Evolutionary conservation across 1,140 invertebrate species (phyloP).

Genomic region (Monomorium pharaonis): DNA sequence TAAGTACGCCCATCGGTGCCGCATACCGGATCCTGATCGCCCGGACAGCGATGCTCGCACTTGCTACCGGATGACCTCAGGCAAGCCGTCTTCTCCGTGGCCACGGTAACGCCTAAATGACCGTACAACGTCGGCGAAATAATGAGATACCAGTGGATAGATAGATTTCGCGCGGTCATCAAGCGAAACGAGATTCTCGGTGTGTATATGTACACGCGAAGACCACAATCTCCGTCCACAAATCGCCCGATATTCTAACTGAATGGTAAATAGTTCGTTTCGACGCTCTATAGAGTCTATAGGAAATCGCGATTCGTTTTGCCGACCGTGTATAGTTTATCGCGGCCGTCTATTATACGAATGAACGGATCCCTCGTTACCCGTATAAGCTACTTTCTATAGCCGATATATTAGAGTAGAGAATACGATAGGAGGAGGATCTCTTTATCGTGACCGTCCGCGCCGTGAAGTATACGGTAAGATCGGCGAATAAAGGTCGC

Average conservation of each 20-base stretch:
- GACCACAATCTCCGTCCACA: constrained; percentile 4
- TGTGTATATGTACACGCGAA: neutral
- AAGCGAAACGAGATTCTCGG: constrained; percentile 24
- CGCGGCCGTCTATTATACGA: constrained; percentile 27
- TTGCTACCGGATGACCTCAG: constrained; percentile 90
- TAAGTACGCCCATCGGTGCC: constrained; percentile 96
- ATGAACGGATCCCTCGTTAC: constrained; percentile 51
- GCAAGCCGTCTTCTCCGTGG: constrained; percentile 88
- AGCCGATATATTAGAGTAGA: neutral
- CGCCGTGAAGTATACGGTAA: constrained; percentile 5
- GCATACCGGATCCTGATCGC: constrained; percentile 94
- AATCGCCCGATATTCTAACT: neutral
- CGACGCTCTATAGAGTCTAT: no score
- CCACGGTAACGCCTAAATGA: constrained; percentile 86
- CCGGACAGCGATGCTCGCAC: constrained; percentile 91
- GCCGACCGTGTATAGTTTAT: constrained; percentile 18
- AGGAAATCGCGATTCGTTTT: constrained; percentile 49
- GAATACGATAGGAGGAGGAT: constrained; percentile 30
- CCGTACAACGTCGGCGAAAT: constrained; percentile 20
- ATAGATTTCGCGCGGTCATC: constrained; percentile 39
- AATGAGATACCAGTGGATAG: constrained; percentile 40
- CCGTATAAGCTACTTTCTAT: constrained; percentile 2
- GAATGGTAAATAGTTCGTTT: constrained; percentile 28
- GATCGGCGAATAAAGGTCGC: constrained; percentile 32
- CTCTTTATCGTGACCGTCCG: constrained; percentile 32